Percentiles rank a stretch among this genome's conserved stretches.
These are phyloP conservation scores for Cephus rjabovi DNA, from an alignment of 2,888 invertebrate genomes.

Conservation along the genomic window DNA sequence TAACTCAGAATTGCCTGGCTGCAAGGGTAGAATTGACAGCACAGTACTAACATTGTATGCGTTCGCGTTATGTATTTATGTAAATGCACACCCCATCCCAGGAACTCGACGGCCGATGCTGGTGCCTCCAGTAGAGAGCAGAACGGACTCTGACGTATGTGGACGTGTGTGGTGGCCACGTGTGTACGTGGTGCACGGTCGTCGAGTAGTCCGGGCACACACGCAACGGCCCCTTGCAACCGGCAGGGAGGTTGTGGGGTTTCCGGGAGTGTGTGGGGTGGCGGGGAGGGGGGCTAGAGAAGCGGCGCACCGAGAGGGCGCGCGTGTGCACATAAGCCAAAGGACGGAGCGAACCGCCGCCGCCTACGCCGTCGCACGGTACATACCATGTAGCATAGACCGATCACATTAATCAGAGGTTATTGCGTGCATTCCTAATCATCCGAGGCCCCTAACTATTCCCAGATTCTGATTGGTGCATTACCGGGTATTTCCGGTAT, in stretches of 20 bases:
- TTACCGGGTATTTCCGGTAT: constrained; percentile 67
- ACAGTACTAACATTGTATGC: constrained; percentile 66
- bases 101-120: constrained; percentile 21
- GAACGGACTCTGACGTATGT: neutral
- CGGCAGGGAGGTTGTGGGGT: neutral
- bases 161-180: constrained; percentile 5
- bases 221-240: neutral
- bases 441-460: constrained; percentile 65
- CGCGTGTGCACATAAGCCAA: constrained; percentile 49
- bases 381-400: constrained; percentile 51
- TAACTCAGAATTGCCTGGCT: constrained; percentile 66
- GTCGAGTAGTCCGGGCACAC: neutral
- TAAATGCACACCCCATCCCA: constrained; percentile 60
- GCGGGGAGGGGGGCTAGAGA: constrained; percentile 19
- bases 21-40: constrained; percentile 66
- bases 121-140: constrained; percentile 22
- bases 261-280: constrained; percentile 9
- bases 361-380: constrained; percentile 40
- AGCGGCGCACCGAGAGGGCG: constrained; percentile 32
- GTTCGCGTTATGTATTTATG: constrained; percentile 67
- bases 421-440: constrained; percentile 68
- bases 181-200: constrained; percentile 23
- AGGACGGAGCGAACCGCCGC: constrained; percentile 47
- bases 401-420: constrained; percentile 68
- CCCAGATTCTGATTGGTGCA: constrained; percentile 67